Evolutionary conservation across 2,113 vertebrate genomes (phyloP), one percentile per base, ranked within the genome.

Genomic region (Thryonomys swinderianus): DNA sequence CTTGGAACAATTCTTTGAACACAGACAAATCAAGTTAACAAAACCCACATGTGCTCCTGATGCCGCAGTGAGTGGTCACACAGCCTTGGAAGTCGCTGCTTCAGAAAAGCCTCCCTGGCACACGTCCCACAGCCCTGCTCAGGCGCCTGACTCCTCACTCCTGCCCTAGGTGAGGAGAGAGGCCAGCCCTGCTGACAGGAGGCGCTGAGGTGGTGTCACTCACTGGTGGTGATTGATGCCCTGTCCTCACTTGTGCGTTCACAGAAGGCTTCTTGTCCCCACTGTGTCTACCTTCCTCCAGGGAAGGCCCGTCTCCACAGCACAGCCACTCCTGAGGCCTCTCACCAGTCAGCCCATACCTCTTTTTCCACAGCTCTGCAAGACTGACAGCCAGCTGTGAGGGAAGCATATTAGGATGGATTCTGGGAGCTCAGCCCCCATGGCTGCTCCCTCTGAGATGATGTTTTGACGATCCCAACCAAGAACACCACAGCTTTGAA

Each of bases 151-250:
- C 48, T n/a, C 45, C 53, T 1, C 1, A 0, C 5, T 34, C 6
- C 48, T 3, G 0, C 34, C 67, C 0, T 8, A 69, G 91, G 95
- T 86, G 76, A 78, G 48, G 61, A 88, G 86, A 83, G 30, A 59
- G 88, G 51, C 66, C 84, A 20, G 62, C 20, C 17, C 64, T 1
- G 94, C 27, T 86, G 96, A 97, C 94, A 95, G 88, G 90, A 79
- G 37, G 69, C 74, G 45, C 51, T 7, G 42, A 0, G 10, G 59
- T 2, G 13, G 71, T 95, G 92, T 85, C 92, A 69, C 92, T 73
- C 12, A 27, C 59, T 16, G 62, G 42, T 0, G 7, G 67, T 66
- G 85, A 91, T 9, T 18, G 93, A 96, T 53, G 40, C 7, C 40
- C 79, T 71, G 53, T 90, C 88, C 57, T 95, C 96, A 82, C 96